Evolutionary conservation across 2,797 vertebrate genomes (phyloP).

Genomic region (Crax fasciolata): DNA sequence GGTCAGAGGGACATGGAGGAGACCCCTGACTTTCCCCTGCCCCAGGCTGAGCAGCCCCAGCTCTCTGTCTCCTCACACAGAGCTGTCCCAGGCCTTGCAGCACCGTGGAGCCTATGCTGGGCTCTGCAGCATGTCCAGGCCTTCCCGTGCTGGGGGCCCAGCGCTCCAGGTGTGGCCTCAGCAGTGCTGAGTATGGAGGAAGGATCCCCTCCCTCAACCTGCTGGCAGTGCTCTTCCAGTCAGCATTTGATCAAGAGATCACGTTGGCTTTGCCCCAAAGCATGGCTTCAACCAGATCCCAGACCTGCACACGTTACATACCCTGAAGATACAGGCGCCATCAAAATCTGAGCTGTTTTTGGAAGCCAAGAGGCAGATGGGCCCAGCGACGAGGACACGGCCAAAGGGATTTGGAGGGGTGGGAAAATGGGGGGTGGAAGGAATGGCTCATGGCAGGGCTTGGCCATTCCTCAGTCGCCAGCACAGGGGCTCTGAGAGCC

Average conservation of each 20-base stretch:
- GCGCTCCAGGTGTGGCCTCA: background rate
- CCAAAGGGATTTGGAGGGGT: background rate
- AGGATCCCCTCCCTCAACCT: background rate
- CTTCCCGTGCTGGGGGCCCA: background rate
- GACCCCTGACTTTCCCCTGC: no score
- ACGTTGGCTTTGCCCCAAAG: background rate
- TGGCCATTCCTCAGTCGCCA: fast-evolving
- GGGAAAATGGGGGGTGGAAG: background rate
- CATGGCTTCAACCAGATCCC: background rate
- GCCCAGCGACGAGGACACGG: background rate
- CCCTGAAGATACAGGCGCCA: background rate
- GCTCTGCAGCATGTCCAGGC: no score
- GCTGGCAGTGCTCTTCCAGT: background rate
- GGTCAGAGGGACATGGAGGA: no score
- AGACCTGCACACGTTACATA: fast-evolving
- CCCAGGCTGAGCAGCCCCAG: no score
- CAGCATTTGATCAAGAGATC: background rate
- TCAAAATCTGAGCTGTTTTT: background rate
- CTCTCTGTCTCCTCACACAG: no score
- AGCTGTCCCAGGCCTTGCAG: no score
- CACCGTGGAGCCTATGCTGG: no score
- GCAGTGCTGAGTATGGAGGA: background rate
- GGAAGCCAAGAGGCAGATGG: background rate
- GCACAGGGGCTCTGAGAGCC: background rate
- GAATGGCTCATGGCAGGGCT: background rate